Evolutionary conservation across 1,140 invertebrate genomes (phyloP), one percentile per base, ranked within the genome.

Genomic region (Myzus persicae): DNA sequence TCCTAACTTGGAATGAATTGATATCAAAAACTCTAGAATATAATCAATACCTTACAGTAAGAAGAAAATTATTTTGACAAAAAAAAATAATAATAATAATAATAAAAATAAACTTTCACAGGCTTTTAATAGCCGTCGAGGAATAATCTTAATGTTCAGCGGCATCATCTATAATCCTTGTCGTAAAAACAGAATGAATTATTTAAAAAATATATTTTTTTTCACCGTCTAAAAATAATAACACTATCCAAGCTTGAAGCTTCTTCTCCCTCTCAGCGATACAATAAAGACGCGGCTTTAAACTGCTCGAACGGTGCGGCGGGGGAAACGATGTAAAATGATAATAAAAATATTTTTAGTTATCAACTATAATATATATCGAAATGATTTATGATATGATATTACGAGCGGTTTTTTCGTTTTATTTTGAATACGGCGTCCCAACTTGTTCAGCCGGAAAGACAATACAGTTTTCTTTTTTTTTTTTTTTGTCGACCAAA

Each of bases 321-420:
- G 89, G 89, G 26, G 89, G 38, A 90, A 90, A 90, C 40, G 54
- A 90, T 40, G 51, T 90, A 90, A 90, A 90, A 90, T 59, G 51
- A 90, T 90, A 67, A 90, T 90, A 67, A 90, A 90, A 67, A 90
- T 90, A 90, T 90, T 59, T 90, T 90, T 44, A 90, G 89, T 90
- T 90, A 90, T 90, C 89, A 90, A 90, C 51, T 90, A 44, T 90
- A 48, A 36, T 48, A 89, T 51, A 89, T 54, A 67, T 90, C n/a
- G 51, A 90, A 59, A 90, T 90, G 89, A 90, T 90, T 90, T 90
- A 90, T 67, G 89, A 90, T 46, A 44, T 67, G 26, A 67, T 67
- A 67, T 67, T 90, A 67, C 38, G 26, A 42, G n/a, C 26, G 31
- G 31, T 67, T 90, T 38, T 90, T 44, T 40, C 11, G 54, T 90